phyloP scores from a whole-genome alignment of 64 coral and sea anemone genomes.

The Acropora yongei region DNA sequence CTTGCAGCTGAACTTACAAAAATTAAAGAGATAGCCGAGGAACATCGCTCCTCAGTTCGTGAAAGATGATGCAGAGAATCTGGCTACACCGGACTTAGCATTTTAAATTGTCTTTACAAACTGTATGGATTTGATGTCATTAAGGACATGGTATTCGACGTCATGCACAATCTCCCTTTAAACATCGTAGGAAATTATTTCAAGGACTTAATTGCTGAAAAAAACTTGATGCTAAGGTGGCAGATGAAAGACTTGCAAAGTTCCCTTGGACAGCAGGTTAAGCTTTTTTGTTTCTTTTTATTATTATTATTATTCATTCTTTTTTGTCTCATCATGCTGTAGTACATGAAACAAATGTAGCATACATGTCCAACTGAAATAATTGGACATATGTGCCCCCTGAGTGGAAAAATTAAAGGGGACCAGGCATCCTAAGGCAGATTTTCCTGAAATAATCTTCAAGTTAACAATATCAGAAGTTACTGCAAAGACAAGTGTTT shows the following conservation, averaged over 20 bases:
- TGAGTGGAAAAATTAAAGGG: no score
- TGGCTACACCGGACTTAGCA: constrained; percentile 49
- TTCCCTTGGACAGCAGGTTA: neutral
- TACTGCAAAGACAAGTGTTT: no score
- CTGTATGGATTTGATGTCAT: constrained; percentile 43
- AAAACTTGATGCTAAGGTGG: neutral
- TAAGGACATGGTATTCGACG: constrained; percentile 11
- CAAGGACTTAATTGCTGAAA: neutral
- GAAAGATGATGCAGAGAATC: neutral
- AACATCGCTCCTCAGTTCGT: constrained; percentile 5
- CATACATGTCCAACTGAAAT: neutral
- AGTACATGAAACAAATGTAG: neutral
- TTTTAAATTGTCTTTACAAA: constrained; percentile 25
- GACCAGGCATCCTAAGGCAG: neutral
- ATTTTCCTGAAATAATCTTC: neutral
- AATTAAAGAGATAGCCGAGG: constrained; percentile 12
- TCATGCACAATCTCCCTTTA: constrained; percentile 44
- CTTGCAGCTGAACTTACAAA: neutral
- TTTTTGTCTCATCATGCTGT: neutral
- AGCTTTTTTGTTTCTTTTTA: neutral
- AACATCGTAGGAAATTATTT: constrained; percentile 17
- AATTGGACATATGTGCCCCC: neutral
- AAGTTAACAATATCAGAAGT: neutral
- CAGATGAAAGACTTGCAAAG: neutral
- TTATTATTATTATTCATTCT: no score